A percentile compares a stretch with the other conserved stretches of the same genome.
Evolutionary conservation across 92 coral and sea anemone species (phyloP).

Genomic region (Zoanthus gigantus): DNA sequence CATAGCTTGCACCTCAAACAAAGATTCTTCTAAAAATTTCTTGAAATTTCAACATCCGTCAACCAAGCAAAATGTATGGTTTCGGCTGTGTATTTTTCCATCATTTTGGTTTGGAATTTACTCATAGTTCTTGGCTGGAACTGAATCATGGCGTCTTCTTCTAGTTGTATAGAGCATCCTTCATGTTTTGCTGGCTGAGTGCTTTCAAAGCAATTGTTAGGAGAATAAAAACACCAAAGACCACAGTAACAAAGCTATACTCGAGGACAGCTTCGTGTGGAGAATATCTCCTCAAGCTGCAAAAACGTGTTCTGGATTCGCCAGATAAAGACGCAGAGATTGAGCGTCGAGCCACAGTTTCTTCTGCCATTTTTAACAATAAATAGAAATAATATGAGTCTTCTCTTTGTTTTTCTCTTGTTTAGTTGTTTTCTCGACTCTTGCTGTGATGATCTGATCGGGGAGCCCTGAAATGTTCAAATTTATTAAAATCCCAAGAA

Average conservation of each 20-base stretch:
- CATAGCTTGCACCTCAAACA: neutral
- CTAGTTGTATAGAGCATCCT: neutral
- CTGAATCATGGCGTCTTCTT: neutral
- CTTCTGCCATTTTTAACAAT: constrained; percentile 11
- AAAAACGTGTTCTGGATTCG: neutral
- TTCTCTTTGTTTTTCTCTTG: neutral
- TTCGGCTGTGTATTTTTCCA: neutral
- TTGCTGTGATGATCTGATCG: neutral
- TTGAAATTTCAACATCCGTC: neutral
- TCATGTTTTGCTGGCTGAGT: neutral
- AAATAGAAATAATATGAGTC: neutral
- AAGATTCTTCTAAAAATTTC: neutral
- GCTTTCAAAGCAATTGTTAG: constrained; percentile 35
- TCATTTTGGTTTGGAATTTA: neutral
- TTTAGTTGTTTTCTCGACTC: neutral
- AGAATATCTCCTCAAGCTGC: constrained; percentile 14
- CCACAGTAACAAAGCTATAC: constrained; percentile 23
- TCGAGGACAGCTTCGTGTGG: constrained; percentile 28
- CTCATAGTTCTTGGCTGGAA: neutral
- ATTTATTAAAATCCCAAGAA: neutral
- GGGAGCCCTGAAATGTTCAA: neutral
- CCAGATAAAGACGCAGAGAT: neutral
- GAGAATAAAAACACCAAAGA: neutral
- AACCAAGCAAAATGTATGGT: neutral
- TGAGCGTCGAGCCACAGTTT: neutral